A percentile compares a stretch with the other conserved stretches of the same genome.
Evolutionary conservation across 2,888 invertebrate genomes (phyloP).

Genomic region (Spilosoma lubricipeda): DNA sequence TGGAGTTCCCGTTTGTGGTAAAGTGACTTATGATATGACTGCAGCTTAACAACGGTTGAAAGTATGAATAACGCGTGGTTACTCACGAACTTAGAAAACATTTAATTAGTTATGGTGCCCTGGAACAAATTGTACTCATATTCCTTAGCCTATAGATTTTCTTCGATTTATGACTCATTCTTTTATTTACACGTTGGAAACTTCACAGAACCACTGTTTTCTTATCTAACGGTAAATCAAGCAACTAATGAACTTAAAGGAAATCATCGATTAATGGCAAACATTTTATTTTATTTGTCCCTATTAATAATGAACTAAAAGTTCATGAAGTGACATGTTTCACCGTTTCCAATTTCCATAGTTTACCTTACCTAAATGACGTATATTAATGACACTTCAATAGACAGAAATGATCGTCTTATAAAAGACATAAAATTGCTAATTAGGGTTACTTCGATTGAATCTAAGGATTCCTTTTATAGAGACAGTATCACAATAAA

Average conservation of each 20-base stretch:
- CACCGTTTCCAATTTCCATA: neutral
- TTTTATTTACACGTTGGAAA: conserved; percentile 48
- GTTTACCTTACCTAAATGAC: conserved; percentile 33
- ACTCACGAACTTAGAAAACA: conserved; percentile 66
- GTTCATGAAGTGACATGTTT: neutral
- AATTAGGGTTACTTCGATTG: conserved; percentile 56
- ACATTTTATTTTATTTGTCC: neutral
- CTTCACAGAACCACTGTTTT: neutral
- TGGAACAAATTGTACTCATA: conserved; percentile 60
- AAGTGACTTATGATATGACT: conserved; percentile 11
- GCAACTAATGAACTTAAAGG: neutral
- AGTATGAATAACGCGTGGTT: conserved; percentile 60
- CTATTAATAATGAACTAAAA: neutral
- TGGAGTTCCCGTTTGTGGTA: conserved; percentile 13
- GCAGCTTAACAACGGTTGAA: conserved; percentile 23
- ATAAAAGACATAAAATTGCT: conserved; percentile 61
- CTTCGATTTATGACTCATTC: conserved; percentile 57
- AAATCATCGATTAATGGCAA: neutral
- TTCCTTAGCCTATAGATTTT: conserved; percentile 40
- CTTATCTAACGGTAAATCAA: neutral
- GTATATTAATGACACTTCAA: conserved; percentile 59
- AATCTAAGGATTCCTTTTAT: conserved; percentile 57
- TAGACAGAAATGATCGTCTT: conserved; percentile 54
- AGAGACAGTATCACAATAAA: conserved; percentile 56
- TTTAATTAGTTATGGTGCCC: conserved; percentile 60